Percentiles rank a stretch among this genome's conserved stretches.
Evolutionary conservation across 2,888 invertebrate genomes (phyloP).

Genomic region (Nephrotoma flavescens): DNA sequence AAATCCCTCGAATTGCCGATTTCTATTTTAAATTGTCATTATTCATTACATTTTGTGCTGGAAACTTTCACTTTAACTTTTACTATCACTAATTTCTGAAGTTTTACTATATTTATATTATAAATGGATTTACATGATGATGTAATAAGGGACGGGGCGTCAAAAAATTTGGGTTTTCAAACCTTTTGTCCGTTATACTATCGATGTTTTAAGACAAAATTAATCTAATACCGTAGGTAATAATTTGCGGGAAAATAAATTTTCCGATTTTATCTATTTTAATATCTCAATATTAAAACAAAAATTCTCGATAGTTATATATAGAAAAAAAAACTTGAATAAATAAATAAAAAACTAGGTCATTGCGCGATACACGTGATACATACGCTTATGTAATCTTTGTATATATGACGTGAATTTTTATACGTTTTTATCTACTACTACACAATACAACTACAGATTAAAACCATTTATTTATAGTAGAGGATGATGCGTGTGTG

Average conservation of each 20-base stretch:
- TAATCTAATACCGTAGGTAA: neutral
- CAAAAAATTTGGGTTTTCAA: too few species aligned
- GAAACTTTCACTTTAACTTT: too few species aligned
- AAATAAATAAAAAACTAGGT: neutral
- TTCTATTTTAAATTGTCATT: too few species aligned
- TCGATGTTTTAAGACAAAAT: too few species aligned
- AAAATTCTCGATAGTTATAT: neutral
- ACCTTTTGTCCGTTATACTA: too few species aligned
- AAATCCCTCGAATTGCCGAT: too few species aligned
- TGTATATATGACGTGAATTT: neutral
- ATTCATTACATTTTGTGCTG: too few species aligned
- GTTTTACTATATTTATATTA: too few species aligned
- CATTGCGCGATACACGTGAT: neutral
- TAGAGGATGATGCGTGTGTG: neutral
- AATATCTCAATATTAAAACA: neutral
- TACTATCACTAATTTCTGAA: too few species aligned
- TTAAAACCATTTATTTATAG: neutral
- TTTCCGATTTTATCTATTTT: neutral
- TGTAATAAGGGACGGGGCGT: too few species aligned
- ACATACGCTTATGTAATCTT: neutral
- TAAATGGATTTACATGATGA: too few species aligned
- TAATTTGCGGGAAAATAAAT: neutral
- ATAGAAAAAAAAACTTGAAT: neutral
- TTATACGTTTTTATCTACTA: neutral
- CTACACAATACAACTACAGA: neutral